phyloP scores from a whole-genome alignment of 2,113 vertebrate species.

The Todiramphus saurophagus region DNA sequence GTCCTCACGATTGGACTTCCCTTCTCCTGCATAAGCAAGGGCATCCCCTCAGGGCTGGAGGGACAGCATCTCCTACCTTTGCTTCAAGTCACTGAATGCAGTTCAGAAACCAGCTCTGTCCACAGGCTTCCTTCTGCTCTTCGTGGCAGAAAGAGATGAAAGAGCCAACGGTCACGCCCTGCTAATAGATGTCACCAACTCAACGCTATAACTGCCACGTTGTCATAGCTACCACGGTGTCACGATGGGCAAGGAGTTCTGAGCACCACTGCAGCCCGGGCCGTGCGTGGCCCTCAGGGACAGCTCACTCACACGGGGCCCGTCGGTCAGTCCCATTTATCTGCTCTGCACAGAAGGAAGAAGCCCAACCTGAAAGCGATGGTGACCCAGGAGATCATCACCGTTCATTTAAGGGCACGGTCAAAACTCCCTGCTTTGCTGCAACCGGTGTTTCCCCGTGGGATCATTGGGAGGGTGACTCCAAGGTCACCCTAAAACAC shows the following conservation, averaged over 20 bases:
- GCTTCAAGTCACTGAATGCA: not conserved
- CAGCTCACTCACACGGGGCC: fast-evolving
- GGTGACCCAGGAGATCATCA: not conserved
- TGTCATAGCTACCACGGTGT: not conserved
- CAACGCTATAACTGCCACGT: not conserved
- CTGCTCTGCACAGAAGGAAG: not conserved
- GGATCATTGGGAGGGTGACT: not conserved
- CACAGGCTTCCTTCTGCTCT: not conserved
- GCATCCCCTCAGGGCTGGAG: not conserved
- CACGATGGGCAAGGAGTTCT: fast-evolving
- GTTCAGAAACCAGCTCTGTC: not conserved
- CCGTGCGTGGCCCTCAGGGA: fast-evolving
- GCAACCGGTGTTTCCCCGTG: not conserved
- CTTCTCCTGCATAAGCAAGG: not conserved
- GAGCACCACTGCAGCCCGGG: not conserved
- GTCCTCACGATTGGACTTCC: not conserved
- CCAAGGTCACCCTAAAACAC: not conserved
- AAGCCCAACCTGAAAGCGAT: not conserved
- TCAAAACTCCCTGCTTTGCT: not conserved
- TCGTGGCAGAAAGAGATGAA: not conserved
- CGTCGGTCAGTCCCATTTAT: not conserved
- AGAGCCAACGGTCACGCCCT: not conserved
- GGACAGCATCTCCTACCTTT: fast-evolving
- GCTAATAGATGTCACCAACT: not conserved
- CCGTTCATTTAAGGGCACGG: not conserved